phyloP scores from a whole-genome alignment of 2,888 invertebrate genomes.

The Nomada fucata region DNA sequence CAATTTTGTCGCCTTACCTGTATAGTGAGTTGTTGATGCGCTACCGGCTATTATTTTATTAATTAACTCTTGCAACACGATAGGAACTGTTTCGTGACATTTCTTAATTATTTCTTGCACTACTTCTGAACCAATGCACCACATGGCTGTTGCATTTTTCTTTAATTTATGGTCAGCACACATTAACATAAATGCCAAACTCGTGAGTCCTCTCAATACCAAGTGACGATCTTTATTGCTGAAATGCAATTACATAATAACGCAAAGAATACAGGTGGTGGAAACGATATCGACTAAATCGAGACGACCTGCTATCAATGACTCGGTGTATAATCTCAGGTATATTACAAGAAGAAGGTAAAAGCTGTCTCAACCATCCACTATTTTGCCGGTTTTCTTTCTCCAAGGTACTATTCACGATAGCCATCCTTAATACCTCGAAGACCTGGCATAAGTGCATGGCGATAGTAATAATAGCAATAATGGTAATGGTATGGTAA shows the following conservation, averaged over 20 bases:
- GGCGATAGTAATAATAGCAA: not conserved
- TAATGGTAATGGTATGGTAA: not conserved
- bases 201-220: slow-evolving; percentile 85
- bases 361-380: slow-evolving; percentile 86
- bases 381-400: slow-evolving; percentile 84
- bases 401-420: slow-evolving; percentile 83
- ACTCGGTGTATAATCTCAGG: slow-evolving; percentile 84
- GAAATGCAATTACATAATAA: slow-evolving; percentile 8
- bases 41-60: slow-evolving; percentile 86
- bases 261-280: not conserved
- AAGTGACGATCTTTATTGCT: slow-evolving; percentile 85
- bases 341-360: slow-evolving; percentile 80
- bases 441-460: slow-evolving; percentile 74
- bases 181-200: slow-evolving; percentile 85
- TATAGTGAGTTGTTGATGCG: slow-evolving; percentile 85
- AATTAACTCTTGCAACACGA: slow-evolving; percentile 86
- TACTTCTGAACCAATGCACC: slow-evolving; percentile 86
- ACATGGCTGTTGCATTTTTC: slow-evolving; percentile 82
- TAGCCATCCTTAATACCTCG: slow-evolving; percentile 79
- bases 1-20: slow-evolving; percentile 82
- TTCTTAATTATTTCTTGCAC: slow-evolving; percentile 87
- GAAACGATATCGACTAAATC: not conserved
- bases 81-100: slow-evolving; percentile 85
- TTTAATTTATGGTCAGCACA: slow-evolving; percentile 80
- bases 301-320: slow-evolving; percentile 84